Base-by-base conservation (phyloP, 2,113 vertebrate species). In the Ceyx cyanopectus region DNA sequence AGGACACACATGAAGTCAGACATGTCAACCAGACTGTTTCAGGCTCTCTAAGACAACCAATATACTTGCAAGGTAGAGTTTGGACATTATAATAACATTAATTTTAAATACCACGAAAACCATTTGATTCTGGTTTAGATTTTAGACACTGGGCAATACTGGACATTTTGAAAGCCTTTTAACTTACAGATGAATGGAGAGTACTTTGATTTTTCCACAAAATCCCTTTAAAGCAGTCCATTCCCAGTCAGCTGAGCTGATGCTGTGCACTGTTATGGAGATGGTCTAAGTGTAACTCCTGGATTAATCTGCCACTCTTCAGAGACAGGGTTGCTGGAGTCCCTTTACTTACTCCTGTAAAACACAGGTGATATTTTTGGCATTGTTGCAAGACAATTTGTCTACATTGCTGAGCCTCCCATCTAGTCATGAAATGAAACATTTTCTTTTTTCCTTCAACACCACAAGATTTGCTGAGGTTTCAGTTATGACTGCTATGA, bases 381-480 rank as follows among this genome's bases (percentile, higher is more conserved):
- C 83, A 51, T 9, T 90, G 66, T 54, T 81, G 37, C 88, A 94
- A 86, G 82, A 90, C 27, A 46, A 54, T 74, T 37, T 90, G 72
- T 75, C 46, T 46, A 32, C 79, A 65, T 90, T 73, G 68, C 51
- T 73, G 53, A 93, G 45, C 53, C 43, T 81, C 70, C 30, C 75
- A 88, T 84, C 54, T 50, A 83, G 30, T 72, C 37, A 9, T 48
- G 66, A 85, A 87, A 75, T 60, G 14, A 74, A 95, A 90, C 13
- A 4, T 93, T 95, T 97, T 93, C 80, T 87, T 76, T 61, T 82
- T 68, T 22, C 56, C 53, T 94, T 90, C 76, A 48, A 69, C 26
- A 69, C 45, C 14, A 34, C 58, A 94, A 81, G 67, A 89, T 58
- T 75, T 29, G 68, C 95, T 92, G 94, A 95, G 66, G 85, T 94